Evolutionary conservation across 1,140 invertebrate genomes (phyloP).

Genomic region (Macrocentrus cingulum): DNA sequence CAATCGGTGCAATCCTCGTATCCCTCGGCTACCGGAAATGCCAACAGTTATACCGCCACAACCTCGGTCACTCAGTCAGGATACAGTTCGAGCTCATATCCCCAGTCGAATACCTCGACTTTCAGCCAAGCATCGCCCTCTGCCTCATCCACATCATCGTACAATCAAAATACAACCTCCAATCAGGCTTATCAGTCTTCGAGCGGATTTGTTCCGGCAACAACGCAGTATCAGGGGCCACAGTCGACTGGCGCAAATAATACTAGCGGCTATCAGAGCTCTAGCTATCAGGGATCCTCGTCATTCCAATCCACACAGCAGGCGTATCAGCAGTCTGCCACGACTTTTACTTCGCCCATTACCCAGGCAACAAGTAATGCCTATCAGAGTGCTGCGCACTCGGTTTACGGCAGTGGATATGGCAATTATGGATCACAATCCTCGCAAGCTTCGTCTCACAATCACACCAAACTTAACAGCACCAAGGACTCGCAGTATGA

Average conservation of each 20-base stretch:
- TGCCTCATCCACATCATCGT: constrained; percentile 44
- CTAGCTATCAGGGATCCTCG: constrained; percentile 50
- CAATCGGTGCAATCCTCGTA: constrained; percentile 49
- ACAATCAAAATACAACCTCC: constrained; percentile 50
- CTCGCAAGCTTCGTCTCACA: constrained; percentile 50
- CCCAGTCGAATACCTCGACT: constrained; percentile 49
- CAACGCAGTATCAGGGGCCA: constrained; percentile 49
- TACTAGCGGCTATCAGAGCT: constrained; percentile 48
- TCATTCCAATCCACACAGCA: constrained; percentile 51
- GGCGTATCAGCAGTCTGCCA: constrained; percentile 54
- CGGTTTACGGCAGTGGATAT: constrained; percentile 52
- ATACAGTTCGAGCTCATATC: constrained; percentile 49
- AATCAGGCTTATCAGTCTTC: constrained; percentile 49
- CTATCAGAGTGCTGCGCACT: constrained; percentile 54
- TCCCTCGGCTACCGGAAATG: constrained; percentile 45
- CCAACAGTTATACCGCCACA: constrained; percentile 49
- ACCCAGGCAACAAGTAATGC: constrained; percentile 45
- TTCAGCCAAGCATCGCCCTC: constrained; percentile 53
- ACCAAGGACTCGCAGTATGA: constrained; percentile 62
- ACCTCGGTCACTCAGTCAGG: constrained; percentile 48
- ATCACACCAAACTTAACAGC: constrained; percentile 56
- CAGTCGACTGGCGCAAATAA: constrained; percentile 45
- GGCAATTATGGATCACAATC: constrained; percentile 48
- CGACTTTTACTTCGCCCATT: constrained; percentile 53
- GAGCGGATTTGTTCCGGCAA: constrained; percentile 48